phyloP scores from a whole-genome alignment of 2,797 vertebrate species.

The Takifugu rubripes region DNA sequence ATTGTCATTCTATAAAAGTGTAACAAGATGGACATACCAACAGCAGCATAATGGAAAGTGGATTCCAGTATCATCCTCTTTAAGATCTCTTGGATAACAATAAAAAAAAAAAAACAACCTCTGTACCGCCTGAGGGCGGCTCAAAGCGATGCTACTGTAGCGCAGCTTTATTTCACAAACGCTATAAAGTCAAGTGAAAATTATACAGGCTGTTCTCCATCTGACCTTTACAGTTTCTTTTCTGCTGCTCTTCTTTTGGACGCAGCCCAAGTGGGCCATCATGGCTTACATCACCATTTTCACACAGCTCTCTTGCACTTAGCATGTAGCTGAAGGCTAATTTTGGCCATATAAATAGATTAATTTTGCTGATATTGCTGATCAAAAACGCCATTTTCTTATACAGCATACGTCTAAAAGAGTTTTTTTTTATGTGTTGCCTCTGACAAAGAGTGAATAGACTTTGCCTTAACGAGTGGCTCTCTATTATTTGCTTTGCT shows the following conservation, averaged over 20 bases:
- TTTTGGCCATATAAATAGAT: neutral
- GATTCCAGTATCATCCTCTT: conserved; percentile 15
- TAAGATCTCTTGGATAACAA: conserved; percentile 23
- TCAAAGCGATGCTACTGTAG: conserved; percentile 21
- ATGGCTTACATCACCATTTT: conserved; percentile 25
- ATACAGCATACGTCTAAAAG: neutral
- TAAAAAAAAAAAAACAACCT: conserved; percentile 27
- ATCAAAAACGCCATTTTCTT: neutral
- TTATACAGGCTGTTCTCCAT: conserved; percentile 31
- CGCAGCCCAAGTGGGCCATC: conserved; percentile 32
- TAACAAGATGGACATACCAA: neutral
- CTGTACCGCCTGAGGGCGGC: conserved; percentile 28
- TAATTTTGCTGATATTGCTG: no score
- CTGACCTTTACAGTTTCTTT: conserved; percentile 34
- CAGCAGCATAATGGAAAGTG: conserved; percentile 5
- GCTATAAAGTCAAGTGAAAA: conserved; percentile 37
- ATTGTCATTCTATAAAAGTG: no score
- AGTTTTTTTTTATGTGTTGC: conserved; percentile 3
- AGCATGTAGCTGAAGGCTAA: no score
- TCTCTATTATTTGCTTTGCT: conserved; percentile 44
- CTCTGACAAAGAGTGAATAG: conserved; percentile 43
- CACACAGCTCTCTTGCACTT: neutral
- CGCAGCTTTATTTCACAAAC: conserved; percentile 1
- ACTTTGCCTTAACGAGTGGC: conserved; percentile 33
- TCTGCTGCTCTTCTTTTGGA: conserved; percentile 13